These are phyloP conservation scores for Amblyopsis hoosieri DNA, from an alignment of 2,797 vertebrate genomes.

Conservation along the genomic window DNA sequence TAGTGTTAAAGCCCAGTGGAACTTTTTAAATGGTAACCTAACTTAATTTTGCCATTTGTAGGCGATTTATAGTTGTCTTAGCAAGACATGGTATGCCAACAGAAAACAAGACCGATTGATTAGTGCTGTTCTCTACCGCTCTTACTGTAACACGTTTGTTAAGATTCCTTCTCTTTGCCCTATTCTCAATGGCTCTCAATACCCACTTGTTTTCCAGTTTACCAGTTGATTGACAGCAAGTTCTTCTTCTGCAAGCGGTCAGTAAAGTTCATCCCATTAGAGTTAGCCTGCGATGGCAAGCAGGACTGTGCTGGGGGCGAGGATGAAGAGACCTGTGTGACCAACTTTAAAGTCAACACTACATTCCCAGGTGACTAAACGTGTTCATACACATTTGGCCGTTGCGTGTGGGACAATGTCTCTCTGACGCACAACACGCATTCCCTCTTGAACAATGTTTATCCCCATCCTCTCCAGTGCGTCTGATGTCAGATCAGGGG, in stretches of 20 bases:
- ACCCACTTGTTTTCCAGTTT: conserved; percentile 73
- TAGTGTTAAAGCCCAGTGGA: no score
- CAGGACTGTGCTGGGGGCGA: conserved; percentile 81
- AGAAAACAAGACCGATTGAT: no score
- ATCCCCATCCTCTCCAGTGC: conserved; percentile 70
- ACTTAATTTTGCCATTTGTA: no score
- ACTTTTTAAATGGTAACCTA: no score
- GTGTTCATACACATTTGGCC: no score
- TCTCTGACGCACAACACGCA: neutral
- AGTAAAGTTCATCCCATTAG: conserved; percentile 81
- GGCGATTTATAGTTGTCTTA: neutral
- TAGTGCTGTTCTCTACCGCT: no score
- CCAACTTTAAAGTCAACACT: conserved; percentile 49
- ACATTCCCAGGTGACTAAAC: conserved; percentile 73
- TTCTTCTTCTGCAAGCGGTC: conserved; percentile 86
- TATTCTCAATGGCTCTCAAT: neutral
- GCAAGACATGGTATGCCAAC: neutral
- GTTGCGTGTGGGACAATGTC: no score
- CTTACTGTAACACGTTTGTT: no score
- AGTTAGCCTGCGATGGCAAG: conserved; percentile 80
- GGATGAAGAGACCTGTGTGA: conserved; percentile 84
- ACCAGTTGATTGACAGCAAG: conserved; percentile 81
- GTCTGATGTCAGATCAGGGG: conserved; percentile 71
- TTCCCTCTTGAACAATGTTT: neutral
- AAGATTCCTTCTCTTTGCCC: neutral